phyloP scores from a whole-genome alignment of 2,797 vertebrate genomes.

The Acanthiza pusilla region DNA sequence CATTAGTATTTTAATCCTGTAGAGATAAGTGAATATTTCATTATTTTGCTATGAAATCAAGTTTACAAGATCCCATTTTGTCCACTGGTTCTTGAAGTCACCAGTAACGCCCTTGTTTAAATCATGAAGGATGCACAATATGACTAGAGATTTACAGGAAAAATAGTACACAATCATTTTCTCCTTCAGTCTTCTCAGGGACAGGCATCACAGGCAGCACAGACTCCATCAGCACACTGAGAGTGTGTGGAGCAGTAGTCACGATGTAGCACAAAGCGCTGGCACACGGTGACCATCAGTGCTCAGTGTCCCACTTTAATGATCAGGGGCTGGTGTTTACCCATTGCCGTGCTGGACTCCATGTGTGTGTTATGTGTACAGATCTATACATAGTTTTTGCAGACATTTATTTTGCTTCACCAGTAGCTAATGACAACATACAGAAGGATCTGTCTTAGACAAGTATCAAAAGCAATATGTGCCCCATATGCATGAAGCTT shows the following conservation, averaged over 20 bases:
- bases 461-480: slow-evolving; percentile 28
- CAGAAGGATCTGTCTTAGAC: slow-evolving; percentile 24
- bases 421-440: slow-evolving; percentile 39
- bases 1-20: neutral
- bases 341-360: neutral
- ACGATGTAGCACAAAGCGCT: neutral
- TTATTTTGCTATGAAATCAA: neutral
- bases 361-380: neutral
- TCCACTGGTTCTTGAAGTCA: neutral
- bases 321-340: neutral
- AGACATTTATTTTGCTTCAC: slow-evolving; percentile 29
- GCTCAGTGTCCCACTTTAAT: neutral
- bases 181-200: neutral
- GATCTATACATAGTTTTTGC: neutral
- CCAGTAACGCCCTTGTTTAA: neutral
- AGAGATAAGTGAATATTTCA: neutral
- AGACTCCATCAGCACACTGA: neutral
- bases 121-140: neutral
- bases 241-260: neutral
- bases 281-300: neutral
- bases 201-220: neutral
- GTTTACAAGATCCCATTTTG: neutral
- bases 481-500: neutral
- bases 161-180: neutral
- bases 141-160: neutral